A percentile compares a stretch with the other conserved stretches of the same genome.
Conservation (phyloP, 2,797 vertebrate species). For the Acrocephalus scirpaceus region DNA sequence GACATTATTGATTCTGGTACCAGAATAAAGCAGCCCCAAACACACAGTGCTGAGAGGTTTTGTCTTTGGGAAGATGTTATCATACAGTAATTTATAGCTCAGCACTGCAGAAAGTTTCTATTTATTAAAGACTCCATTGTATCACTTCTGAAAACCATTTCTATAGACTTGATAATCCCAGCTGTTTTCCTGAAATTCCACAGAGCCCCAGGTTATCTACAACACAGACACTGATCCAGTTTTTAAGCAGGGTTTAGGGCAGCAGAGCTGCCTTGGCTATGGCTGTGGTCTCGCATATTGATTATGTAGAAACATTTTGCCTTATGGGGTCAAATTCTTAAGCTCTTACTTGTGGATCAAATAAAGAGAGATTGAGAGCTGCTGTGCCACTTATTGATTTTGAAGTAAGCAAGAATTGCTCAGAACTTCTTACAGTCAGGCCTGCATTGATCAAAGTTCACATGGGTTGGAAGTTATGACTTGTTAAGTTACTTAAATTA, state of each 20-base stretch:
- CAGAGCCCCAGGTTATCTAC: background rate
- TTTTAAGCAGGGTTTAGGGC: background rate
- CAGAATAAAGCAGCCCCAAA: conserved; percentile 7
- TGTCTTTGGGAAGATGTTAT: conserved; percentile 35
- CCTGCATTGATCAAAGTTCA: conserved; percentile 16
- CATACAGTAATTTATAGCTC: conserved; percentile 1
- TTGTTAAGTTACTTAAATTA: background rate
- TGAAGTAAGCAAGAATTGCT: conserved; percentile 8
- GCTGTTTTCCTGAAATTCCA: conserved; percentile 13
- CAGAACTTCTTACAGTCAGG: background rate
- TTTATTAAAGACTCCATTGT: background rate
- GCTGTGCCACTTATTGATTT: conserved; percentile 23
- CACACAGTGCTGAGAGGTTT: background rate
- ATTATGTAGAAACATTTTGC: conserved; percentile 3
- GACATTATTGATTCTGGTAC: background rate
- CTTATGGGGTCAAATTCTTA: conserved; percentile 19
- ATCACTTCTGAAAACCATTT: background rate
- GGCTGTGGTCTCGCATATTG: background rate
- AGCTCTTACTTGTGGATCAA: conserved; percentile 21
- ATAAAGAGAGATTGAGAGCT: conserved; percentile 28
- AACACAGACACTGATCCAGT: background rate
- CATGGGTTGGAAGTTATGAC: background rate
- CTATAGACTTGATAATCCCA: background rate
- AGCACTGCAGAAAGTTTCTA: background rate
- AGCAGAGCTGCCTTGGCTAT: background rate